A percentile compares a stretch with the other conserved stretches of the same genome.
Conservation (phyloP, 1,140 invertebrate species). For the Idris sp. region DNA sequence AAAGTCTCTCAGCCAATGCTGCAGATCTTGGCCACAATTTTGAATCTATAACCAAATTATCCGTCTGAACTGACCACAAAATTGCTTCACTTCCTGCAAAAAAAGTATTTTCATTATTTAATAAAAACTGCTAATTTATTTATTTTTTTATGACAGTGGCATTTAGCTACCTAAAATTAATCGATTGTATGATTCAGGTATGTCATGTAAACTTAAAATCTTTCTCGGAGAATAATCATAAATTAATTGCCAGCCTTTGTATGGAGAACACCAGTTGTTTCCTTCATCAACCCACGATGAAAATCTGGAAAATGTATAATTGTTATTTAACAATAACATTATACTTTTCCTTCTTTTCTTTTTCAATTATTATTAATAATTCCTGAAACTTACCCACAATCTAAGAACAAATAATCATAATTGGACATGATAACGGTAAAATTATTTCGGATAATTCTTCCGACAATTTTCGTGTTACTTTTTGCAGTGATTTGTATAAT, state of each 20-base stretch:
- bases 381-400: slow-evolving; percentile 82
- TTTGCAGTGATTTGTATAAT: slow-evolving; percentile 91
- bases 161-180: slow-evolving; percentile 8
- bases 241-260: slow-evolving; percentile 91
- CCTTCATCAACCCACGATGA: slow-evolving; percentile 80
- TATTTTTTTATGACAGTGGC: too few relatives aligned
- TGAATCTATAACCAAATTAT: slow-evolving; percentile 81
- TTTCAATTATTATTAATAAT: too few relatives aligned
- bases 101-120: slow-evolving; percentile 9
- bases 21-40: slow-evolving; percentile 88
- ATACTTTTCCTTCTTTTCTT: too few relatives aligned
- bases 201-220: slow-evolving; percentile 73
- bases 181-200: slow-evolving; percentile 69
- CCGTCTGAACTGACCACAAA: slow-evolving; percentile 89
- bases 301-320: too few relatives aligned
- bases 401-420: slow-evolving; percentile 89
- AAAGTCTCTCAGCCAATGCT: too few relatives aligned
- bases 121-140: too few relatives aligned
- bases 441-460: slow-evolving; percentile 82
- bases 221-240: slow-evolving; percentile 85
- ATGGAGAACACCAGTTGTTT: slow-evolving; percentile 91
- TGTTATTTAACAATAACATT: too few relatives aligned
- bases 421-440: slow-evolving; percentile 89
- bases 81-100: slow-evolving; percentile 87
- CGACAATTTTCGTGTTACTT: slow-evolving; percentile 81